Base-by-base conservation (phyloP, 2,888 invertebrate species). In the Ectobius pallidus region DNA sequence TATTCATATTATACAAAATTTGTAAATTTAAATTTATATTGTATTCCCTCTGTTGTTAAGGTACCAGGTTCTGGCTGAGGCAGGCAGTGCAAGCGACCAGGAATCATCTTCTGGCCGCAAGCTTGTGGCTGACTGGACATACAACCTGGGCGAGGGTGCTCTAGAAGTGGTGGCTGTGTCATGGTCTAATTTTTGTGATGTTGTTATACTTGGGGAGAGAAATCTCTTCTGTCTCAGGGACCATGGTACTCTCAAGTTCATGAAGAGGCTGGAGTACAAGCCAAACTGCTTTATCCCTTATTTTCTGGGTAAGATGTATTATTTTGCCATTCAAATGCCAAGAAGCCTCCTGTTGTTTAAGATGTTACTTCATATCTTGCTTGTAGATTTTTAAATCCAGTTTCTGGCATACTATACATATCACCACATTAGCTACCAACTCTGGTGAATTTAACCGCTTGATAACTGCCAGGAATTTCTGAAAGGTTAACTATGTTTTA, bases 191-290 rank as follows among this genome's bases (percentile, higher is more conserved):
- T 90, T 87, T 83, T 89, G 92, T 7, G 90, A 89, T 74, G 89
- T 97, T 71, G 82, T 95, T 75, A 89, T 95, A 32, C 84, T 97
- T 72, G 96, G 95, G 44, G 96, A 97, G 82, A 88, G 92, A 78
- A 92, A 93, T 83, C 85, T 97, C 18, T 95, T 91, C 79, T 92
- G 91, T 80, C 86, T 95, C 76, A 90, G 89, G 77, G 94, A 94
- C 78, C 90, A 88, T 78, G 97, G 96, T 9, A 88, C 90, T 70
- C 84, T 96, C 77, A 91, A 90, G 79, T 95, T 91, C 80, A 91
- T 92, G 84, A 92, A 95, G 79, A 91, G 92, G 80, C 87, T 97
- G 75, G 95, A 96, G 79, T 97, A 90, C 83, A 90, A 90, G 74
- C 93, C 96, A 0, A 85, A 90, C 75, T 93, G 92, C 80, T 92